These are phyloP conservation scores for Narcine bancroftii DNA, from an alignment of 2,113 vertebrate genomes.

Conservation along the genomic window DNA sequence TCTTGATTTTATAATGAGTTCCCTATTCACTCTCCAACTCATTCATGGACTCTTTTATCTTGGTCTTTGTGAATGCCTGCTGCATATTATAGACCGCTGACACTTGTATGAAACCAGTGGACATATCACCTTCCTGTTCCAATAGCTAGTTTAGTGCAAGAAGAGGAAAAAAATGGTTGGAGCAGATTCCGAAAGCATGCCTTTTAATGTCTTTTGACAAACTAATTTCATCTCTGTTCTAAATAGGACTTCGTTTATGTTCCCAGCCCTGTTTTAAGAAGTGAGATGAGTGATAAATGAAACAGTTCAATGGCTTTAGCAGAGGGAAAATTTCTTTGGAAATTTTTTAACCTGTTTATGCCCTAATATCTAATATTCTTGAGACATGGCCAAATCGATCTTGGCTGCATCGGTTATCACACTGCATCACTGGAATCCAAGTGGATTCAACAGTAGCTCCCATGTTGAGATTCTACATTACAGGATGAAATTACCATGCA, in stretches of 20 bases:
- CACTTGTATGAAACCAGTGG: not conserved
- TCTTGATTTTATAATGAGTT: too few species aligned
- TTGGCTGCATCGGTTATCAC: too few species aligned
- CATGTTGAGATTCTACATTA: too few species aligned
- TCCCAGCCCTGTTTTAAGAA: not conserved
- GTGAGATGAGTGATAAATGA: not conserved
- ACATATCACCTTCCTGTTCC: not conserved
- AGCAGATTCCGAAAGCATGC: not conserved
- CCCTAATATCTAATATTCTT: not conserved
- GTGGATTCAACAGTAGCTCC: too few species aligned
- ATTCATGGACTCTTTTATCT: not conserved
- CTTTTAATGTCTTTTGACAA: too few species aligned
- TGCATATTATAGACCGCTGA: not conserved
- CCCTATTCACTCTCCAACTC: too few species aligned
- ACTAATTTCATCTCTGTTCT: too few species aligned
- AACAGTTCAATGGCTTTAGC: not conserved
- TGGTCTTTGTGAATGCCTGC: not conserved
- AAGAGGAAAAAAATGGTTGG: not conserved
- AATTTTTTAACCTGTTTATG: not conserved
- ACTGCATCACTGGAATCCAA: too few species aligned
- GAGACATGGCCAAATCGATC: too few species aligned
- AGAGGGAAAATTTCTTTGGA: not conserved
- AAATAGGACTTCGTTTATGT: too few species aligned
- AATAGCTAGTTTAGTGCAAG: not conserved
- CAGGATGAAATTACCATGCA: too few species aligned